Base-by-base conservation (phyloP, 1,140 invertebrate species). In the Bombus ignitus region DNA sequence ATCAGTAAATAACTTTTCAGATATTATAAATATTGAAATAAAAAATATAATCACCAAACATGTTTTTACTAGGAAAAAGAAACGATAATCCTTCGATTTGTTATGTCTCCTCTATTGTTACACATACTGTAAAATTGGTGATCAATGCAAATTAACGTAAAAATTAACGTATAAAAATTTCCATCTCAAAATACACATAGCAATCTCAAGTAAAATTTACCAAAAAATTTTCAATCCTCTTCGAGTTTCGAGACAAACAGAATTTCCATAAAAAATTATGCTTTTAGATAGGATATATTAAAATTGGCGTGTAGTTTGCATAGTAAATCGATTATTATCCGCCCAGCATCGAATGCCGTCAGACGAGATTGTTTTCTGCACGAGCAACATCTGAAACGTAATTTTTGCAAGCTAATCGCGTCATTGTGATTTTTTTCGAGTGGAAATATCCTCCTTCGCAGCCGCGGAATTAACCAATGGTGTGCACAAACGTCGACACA, bases 341-440 rank as follows among this genome's bases (percentile, higher is more conserved):
- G 2, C 15, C 15, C 35, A 10, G 15, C 10, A 25, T 2, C 6
- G 47, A 35, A 28, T 53, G 12, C 57, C 13, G 25, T 57, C 70
- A 25, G 5, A 25, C 73, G 0, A 25, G 28, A 65, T 78, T 12
- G 13, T 9, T 66, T 47, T 28, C 8, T 8, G 3, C 1, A 3
- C 8, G 22, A 77, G 37, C 15, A 8, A 25, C 39, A 22, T 3
- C 9, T 42, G 5, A 3, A 65, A 62, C 66, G 32, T 35, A 44
- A 85, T 32, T 72, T 84, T 80, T 68, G 32, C 57, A 25, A 66
- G 25, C 37, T 28, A 42, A 65, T 72, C 15, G 39, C 37, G 44
- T 77, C 57, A 78, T 42, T 3, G 37, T n/a, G 12, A 62, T 59
- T 39, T 59, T 18, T 71, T 39, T 39, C 39, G 5, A 32, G n/a